Evolutionary conservation across 2,113 vertebrate genomes (phyloP).

Genomic region (Nipponia nippon): DNA sequence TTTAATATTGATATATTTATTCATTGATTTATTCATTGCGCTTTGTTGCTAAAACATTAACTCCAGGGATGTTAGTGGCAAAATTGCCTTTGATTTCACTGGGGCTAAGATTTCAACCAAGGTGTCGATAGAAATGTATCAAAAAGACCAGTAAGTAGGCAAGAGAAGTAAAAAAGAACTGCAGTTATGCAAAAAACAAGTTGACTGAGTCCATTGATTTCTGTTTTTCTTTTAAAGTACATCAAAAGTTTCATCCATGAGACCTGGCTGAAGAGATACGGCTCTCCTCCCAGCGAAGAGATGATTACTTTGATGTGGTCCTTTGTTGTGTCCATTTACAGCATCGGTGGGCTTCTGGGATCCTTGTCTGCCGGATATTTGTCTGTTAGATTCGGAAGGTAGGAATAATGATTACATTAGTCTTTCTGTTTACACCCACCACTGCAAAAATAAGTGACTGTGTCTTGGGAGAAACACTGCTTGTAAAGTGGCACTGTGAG

Average conservation of each 20-base stretch:
- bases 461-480: background rate
- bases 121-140: background rate
- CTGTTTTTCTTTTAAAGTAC: slow-evolving; percentile 56
- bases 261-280: slow-evolving; percentile 71
- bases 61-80: background rate
- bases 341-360: slow-evolving; percentile 71
- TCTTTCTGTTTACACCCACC: background rate
- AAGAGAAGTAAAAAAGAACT: background rate
- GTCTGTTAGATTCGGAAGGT: slow-evolving; percentile 75
- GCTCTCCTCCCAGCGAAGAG: slow-evolving; percentile 43
- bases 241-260: slow-evolving; percentile 73
- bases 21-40: background rate
- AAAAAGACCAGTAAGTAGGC: background rate
- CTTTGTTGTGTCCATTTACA: slow-evolving; percentile 73
- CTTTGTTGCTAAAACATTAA: background rate
- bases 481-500: background rate
- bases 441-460: background rate
- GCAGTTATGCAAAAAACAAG: background rate
- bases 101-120: background rate
- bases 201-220: background rate
- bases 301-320: slow-evolving; percentile 75
- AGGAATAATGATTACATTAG: background rate
- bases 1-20: background rate
- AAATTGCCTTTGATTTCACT: background rate
- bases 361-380: slow-evolving; percentile 69